Percentiles rank a stretch among this genome's conserved stretches.
Evolutionary conservation across 2,797 vertebrate genomes (phyloP).

Genomic region (Petrocephalus schoutedeni): DNA sequence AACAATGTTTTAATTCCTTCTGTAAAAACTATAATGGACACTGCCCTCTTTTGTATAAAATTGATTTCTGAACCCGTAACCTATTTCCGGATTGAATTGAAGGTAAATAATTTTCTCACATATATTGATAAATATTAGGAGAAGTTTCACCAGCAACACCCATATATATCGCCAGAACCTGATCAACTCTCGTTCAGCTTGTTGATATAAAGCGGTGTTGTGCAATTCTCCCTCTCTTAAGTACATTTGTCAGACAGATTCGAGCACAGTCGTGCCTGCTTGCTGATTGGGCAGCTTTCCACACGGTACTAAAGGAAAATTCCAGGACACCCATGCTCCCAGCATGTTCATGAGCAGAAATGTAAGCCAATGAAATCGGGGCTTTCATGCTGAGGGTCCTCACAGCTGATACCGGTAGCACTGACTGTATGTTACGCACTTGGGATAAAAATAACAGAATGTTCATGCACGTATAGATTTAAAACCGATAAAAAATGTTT

Average conservation of each 20-base stretch:
- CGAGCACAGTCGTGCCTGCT: not conserved
- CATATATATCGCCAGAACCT: slow-evolving; percentile 23
- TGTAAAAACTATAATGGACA: slow-evolving; percentile 31
- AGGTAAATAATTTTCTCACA: slow-evolving; percentile 37
- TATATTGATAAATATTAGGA: slow-evolving; percentile 40
- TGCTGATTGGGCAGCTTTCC: not conserved
- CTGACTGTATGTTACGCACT: not conserved
- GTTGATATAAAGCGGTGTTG: not conserved
- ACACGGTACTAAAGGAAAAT: not conserved
- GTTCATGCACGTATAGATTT: no score
- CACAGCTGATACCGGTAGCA: not conserved
- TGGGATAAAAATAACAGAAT: no score
- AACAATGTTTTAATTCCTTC: slow-evolving; percentile 35
- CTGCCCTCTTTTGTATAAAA: slow-evolving; percentile 39
- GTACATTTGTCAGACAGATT: not conserved
- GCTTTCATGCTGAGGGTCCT: not conserved
- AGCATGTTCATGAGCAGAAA: not conserved
- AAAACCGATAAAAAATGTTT: no score
- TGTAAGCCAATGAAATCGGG: not conserved
- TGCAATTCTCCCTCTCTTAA: not conserved
- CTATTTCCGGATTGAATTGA: slow-evolving; percentile 41
- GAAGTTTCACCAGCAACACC: not conserved
- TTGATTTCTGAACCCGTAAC: slow-evolving; percentile 38
- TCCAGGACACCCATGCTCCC: not conserved
- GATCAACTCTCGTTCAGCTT: not conserved